Conservation (phyloP, 2,888 invertebrate species). For the Eulithis prunata region DNA sequence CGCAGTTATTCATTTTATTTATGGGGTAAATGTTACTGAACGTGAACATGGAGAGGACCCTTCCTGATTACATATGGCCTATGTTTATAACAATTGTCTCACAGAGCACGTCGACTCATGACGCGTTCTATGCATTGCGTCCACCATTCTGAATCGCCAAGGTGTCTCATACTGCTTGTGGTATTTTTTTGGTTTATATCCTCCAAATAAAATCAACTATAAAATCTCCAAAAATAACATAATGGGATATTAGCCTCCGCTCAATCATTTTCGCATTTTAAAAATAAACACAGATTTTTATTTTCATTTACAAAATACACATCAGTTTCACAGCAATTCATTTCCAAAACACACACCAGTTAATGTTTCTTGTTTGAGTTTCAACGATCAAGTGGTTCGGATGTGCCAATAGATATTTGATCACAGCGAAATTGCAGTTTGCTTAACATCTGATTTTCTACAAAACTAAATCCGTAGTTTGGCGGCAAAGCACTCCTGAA, state of each 20-base stretch:
- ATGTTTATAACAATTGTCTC: too few species aligned
- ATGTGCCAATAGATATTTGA: conserved; percentile 12
- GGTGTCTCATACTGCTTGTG: too few species aligned
- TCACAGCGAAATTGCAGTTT: conserved; percentile 14
- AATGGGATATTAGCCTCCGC: neutral
- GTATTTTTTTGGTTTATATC: too few species aligned
- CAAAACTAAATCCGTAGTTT: neutral
- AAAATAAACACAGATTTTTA: conserved; percentile 1
- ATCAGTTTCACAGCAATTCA: neutral
- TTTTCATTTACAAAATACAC: neutral
- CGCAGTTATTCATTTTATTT: too few species aligned
- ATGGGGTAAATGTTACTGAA: too few species aligned
- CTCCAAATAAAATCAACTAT: too few species aligned
- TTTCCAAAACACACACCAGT: neutral
- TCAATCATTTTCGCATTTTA: neutral
- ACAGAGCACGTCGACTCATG: too few species aligned
- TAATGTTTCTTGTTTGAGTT: conserved; percentile 3
- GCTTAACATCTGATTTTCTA: neutral
- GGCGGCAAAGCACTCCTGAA: neutral
- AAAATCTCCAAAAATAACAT: too few species aligned
- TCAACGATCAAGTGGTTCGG: conserved; percentile 5
- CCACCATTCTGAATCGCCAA: too few species aligned
- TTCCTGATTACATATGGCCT: too few species aligned
- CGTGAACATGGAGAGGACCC: too few species aligned
- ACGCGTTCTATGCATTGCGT: too few species aligned